These are phyloP conservation scores for Polyploca ridens DNA, from an alignment of 2,888 invertebrate genomes.

Conservation along the genomic window DNA sequence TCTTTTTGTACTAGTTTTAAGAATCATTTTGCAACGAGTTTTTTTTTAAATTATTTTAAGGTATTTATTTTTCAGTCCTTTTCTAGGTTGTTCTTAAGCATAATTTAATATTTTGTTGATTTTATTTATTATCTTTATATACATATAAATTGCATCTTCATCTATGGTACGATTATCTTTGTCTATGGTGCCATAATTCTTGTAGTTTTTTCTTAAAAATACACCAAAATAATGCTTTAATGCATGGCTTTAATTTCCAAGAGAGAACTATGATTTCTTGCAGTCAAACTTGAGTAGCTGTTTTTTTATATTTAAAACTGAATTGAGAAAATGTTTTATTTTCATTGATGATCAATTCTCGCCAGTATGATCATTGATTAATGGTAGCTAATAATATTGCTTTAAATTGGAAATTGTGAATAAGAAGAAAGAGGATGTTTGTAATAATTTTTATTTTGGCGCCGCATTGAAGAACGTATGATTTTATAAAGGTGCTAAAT, in stretches of 20 bases:
- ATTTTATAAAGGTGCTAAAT: not conserved
- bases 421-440: too few relatives aligned
- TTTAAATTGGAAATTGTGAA: not conserved
- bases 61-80: slow-evolving; percentile 8
- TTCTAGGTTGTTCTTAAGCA: slow-evolving; percentile 10
- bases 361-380: not conserved
- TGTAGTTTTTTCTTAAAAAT: not conserved
- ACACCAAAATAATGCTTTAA: slow-evolving; percentile 8
- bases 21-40: slow-evolving; percentile 12
- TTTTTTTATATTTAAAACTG: not conserved
- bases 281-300: not conserved
- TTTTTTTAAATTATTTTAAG: slow-evolving; percentile 7
- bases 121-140: not conserved
- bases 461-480: not conserved
- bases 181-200: slow-evolving; percentile 4
- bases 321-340: not conserved
- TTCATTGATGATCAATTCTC: not conserved
- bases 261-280: not conserved
- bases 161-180: not conserved
- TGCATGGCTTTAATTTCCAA: slow-evolving; percentile 6
- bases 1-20: slow-evolving; percentile 7
- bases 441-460: not conserved
- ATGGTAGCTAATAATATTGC: slow-evolving; percentile 6
- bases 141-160: not conserved
- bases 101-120: slow-evolving; percentile 10